Base-by-base conservation (phyloP, 2,888 invertebrate genomes). In the Orthonychiurus folsomi region DNA sequence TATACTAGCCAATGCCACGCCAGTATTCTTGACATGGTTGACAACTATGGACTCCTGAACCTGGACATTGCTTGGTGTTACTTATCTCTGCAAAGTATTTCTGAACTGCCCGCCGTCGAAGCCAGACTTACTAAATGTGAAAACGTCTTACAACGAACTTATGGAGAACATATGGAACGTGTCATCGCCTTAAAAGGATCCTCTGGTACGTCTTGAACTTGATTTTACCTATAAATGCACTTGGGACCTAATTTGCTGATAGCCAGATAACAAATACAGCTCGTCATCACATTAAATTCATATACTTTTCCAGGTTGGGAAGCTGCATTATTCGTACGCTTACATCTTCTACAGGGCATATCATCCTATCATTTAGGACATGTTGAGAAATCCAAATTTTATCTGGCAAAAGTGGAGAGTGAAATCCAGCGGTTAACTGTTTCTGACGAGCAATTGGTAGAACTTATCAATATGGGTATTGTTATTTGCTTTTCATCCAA, bases 51-150 rank as follows among this genome's bases (percentile, higher is more conserved):
- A 0, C 80, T 90, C 3, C 80, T 91, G 37, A 89, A 89, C 77
- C 79, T 92, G 74, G 91, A 92, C 77, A 86, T 91, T 67, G 86
- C 88, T n/a, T 92, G 92, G 91, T 89, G 90, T 76, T 91, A 91
- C 79, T 81, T 90, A 59, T 85, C 86, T 73, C 80, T 92, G 25
- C 83, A 85, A 76, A 85, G 83, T 75, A 81, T 90, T 48, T 80
- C 83, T 0, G 84, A 86, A 70, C 76, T 87, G 56, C 86, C 86
- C 3, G 89, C 90, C 77, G 90, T 88, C 1, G 85, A 85, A 50
- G 78, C 80, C 3, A 79, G 90, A 15, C 78, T 91, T 53, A 77
- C 78, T 18, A 78, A 81, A 21, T 89, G 89, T 64, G 87, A 89
- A 74, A 77, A 80, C 24, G 82, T 82, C 63, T 85, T 87, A 72